phyloP scores from a whole-genome alignment of 2,888 invertebrate genomes.

The Orthosia incerta region DNA sequence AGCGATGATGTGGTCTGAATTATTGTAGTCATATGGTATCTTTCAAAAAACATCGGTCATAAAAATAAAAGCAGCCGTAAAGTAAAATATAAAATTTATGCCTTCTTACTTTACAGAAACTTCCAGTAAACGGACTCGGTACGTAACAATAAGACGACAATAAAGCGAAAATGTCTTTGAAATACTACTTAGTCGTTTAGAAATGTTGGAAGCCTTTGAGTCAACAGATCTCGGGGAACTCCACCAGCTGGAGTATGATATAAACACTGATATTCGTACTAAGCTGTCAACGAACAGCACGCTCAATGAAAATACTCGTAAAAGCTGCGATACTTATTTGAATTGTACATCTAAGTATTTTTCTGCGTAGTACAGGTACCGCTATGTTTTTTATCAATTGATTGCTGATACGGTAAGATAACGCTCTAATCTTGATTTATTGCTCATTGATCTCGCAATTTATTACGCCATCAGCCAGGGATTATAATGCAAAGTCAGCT shows the following conservation, averaged over 20 bases:
- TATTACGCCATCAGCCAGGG: constrained; percentile 68
- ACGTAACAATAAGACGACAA: constrained; percentile 35
- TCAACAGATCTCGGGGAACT: constrained; percentile 28
- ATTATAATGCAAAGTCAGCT: constrained; percentile 68
- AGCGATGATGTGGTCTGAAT: not conserved
- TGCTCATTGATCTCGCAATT: constrained; percentile 72
- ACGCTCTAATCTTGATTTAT: constrained; percentile 77
- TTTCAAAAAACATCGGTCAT: constrained; percentile 1
- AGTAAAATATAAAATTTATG: constrained; percentile 39
- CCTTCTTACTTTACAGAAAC: constrained; percentile 21
- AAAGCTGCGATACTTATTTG: constrained; percentile 41
- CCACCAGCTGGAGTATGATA: constrained; percentile 20
- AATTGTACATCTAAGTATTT: constrained; percentile 31
- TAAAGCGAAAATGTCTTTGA: constrained; percentile 45
- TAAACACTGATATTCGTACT: constrained; percentile 25
- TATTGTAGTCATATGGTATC: constrained; percentile 3
- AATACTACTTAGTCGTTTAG: constrained; percentile 31
- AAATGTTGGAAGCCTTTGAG: constrained; percentile 39
- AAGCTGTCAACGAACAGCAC: constrained; percentile 16
- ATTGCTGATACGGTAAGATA: constrained; percentile 70
- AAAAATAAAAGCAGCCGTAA: constrained; percentile 19
- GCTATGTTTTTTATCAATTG: constrained; percentile 71
- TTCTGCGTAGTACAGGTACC: constrained; percentile 35
- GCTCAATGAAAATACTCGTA: constrained; percentile 21
- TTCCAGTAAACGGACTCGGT: constrained; percentile 13